Conservation (phyloP, 2,113 vertebrate genomes). For the Carettochelys insculpta region DNA sequence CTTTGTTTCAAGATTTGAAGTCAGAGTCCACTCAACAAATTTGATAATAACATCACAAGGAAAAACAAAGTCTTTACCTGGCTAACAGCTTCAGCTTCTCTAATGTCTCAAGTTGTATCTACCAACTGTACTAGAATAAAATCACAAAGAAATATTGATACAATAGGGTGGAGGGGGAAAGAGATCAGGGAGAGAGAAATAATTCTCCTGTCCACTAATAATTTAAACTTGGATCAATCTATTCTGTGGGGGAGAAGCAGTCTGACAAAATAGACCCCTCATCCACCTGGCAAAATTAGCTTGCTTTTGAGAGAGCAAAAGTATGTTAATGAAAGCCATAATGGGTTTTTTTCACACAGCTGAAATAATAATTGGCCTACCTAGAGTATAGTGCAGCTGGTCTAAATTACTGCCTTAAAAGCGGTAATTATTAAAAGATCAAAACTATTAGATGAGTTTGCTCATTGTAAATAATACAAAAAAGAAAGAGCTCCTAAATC, state of each 20-base stretch:
- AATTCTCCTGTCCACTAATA: background rate
- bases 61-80: background rate
- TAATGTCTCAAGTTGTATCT: background rate
- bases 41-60: background rate
- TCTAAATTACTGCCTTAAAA: background rate
- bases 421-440: slow-evolving; percentile 12
- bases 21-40: background rate
- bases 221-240: background rate
- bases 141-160: background rate
- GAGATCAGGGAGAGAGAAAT: too few species aligned
- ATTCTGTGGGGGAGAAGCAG: background rate
- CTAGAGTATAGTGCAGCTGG: background rate
- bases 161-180: too few species aligned
- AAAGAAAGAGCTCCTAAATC: fast-evolving
- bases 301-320: background rate
- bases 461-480: background rate
- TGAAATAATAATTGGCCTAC: slow-evolving; percentile 17
- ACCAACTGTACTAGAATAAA: background rate
- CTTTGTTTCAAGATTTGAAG: background rate
- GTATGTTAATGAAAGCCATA: background rate
- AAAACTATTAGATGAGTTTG: background rate
- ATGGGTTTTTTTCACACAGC: background rate
- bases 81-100: background rate
- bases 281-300: background rate
- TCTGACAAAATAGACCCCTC: background rate